Base-by-base conservation (phyloP, 64 coral and sea anemone species). In the Stichodactyla helianthus region DNA sequence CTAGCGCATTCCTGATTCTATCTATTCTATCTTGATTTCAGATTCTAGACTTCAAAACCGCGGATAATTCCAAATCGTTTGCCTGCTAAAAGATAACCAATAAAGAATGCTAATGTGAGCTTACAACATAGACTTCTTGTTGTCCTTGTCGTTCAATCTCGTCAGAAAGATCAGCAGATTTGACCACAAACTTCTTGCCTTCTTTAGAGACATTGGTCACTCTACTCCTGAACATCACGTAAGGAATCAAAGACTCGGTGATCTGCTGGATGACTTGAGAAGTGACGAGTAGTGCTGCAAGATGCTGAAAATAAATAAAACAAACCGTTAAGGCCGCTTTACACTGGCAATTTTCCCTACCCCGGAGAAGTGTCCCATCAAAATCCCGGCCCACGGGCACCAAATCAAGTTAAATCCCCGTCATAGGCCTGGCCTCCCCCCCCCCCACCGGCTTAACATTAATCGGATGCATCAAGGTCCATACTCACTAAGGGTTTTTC, bases 201-300 rank as follows among this genome's bases (percentile, higher is more conserved):
- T 99, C 93, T 70, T 92, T 99, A 27, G 82, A 86, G 12, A 99
- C 86, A 67, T 88, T 99, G 7, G 97, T 99, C 17, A 94, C 79
- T 6, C 97, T 77, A 77, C 91, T 94, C 85, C 88, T 90, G 56
- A 89, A 99, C 90, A 95, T 92, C 67, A 99, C 53, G 51, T 95
- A 99, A 18, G 97, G 97, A 22, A 99, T 90, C 44, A 99, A 87
- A 14, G 93, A 94, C 82, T 99, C 97, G 7, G 97, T 99, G n/a
- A 99, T 89, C 60, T 99, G 97, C 35, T 90, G 89, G 80, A 92
- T 99, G 77, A 99, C 77, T 85, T 99, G 97, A 6, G 93, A 95
- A 1, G 97, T 99, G 51, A 99, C 94, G 71, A 99, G 76, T 14
- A 99, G 57, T 16, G 97, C 97, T 50, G 87, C 97, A 13, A 99